Conservation (phyloP, 2,797 vertebrate genomes). For the Acomys russatus region DNA sequence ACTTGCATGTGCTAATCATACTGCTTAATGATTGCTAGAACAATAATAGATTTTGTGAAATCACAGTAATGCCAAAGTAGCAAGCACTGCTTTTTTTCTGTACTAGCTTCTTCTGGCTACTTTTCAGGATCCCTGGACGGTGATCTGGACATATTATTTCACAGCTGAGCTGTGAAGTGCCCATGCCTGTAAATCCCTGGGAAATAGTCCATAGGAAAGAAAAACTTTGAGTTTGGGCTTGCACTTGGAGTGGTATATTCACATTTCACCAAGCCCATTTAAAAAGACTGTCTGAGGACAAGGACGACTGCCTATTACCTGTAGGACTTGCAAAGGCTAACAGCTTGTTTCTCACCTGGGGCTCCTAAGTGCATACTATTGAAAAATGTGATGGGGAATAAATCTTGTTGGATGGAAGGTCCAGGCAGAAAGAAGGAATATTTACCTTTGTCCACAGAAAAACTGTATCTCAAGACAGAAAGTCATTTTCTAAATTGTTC, state of each 20-base stretch:
- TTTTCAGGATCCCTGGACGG: conserved; percentile 52
- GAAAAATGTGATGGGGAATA: conserved; percentile 62
- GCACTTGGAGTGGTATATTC: conserved; percentile 67
- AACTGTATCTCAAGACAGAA: conserved; percentile 26
- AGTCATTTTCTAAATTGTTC: conserved; percentile 1
- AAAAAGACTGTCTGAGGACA: conserved; percentile 67
- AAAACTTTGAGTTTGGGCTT: conserved; percentile 68
- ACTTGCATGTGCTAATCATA: neutral
- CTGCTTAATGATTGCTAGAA: conserved; percentile 56
- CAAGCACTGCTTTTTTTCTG: conserved; percentile 44
- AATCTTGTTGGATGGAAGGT: conserved; percentile 51
- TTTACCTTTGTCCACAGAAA: conserved; percentile 32
- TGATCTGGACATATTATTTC: conserved; percentile 75
- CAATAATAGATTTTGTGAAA: conserved; percentile 66
- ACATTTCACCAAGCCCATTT: conserved; percentile 67
- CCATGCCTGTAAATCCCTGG: conserved; percentile 76
- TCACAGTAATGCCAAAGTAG: conserved; percentile 23
- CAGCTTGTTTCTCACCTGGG: conserved; percentile 71
- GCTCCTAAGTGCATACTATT: conserved; percentile 24
- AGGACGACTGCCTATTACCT: conserved; percentile 54
- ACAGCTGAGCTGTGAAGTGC: conserved; percentile 69
- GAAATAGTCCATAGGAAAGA: conserved; percentile 78
- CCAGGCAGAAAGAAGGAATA: conserved; percentile 20
- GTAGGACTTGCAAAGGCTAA: conserved; percentile 69
- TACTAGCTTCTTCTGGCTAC: conserved; percentile 58